These are phyloP conservation scores for Alces alces DNA, from an alignment of 2,113 vertebrate genomes.

Conservation along the genomic window DNA sequence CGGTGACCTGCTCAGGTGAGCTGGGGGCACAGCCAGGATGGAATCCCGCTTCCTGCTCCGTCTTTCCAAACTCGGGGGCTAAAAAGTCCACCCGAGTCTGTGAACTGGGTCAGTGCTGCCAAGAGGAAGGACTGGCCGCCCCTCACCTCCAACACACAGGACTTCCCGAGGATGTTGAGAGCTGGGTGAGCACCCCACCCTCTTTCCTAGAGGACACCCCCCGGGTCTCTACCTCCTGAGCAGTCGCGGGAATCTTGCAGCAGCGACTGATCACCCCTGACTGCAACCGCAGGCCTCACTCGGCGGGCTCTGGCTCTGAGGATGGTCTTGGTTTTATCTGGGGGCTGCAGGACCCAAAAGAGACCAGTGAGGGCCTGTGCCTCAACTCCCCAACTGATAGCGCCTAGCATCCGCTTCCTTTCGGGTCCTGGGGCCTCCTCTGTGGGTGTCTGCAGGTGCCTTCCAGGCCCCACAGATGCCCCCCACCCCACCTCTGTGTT, in stretches of 20 bases:
- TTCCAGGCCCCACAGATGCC: neutral
- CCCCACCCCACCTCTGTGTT: fast-evolving
- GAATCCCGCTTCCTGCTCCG: neutral
- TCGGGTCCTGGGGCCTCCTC: neutral
- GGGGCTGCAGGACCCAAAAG: neutral
- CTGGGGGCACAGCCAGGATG: neutral
- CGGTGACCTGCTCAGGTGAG: neutral
- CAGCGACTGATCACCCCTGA: neutral
- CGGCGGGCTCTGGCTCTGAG: neutral
- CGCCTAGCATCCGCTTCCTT: fast-evolving
- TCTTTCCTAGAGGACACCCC: neutral
- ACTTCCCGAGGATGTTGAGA: neutral
- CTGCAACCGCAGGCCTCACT: neutral
- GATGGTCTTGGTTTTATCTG: neutral
- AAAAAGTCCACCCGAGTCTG: neutral
- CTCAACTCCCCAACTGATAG: neutral
- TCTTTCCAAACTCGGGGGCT: neutral
- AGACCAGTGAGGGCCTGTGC: neutral
- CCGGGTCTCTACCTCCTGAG: fast-evolving
- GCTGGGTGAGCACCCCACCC: fast-evolving
- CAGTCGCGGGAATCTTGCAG: neutral
- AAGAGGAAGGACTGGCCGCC: neutral
- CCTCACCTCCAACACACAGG: neutral
- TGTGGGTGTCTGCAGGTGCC: neutral
- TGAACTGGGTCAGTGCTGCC: neutral